Percentiles rank a stretch among this genome's conserved stretches.
These are phyloP conservation scores for Mormoops blainvillei DNA, from an alignment of 2,113 vertebrate genomes.

Conservation along the genomic window DNA sequence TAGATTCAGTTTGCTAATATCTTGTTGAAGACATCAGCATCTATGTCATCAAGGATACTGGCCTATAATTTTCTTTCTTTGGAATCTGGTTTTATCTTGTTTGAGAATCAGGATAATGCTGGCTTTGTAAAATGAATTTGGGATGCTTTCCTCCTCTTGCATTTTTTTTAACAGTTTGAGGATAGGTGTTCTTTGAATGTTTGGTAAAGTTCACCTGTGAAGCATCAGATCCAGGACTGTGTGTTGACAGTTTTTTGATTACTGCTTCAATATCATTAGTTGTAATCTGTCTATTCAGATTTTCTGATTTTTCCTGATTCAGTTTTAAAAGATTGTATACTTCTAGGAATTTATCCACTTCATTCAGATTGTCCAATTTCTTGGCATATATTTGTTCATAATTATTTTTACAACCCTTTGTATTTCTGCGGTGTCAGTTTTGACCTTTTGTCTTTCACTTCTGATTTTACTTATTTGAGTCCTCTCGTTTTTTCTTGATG, in stretches of 20 bases:
- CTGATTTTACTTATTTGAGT: neutral
- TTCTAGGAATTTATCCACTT: neutral
- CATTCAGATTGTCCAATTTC: neutral
- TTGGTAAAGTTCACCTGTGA: neutral
- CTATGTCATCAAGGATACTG: neutral
- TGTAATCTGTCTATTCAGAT: neutral
- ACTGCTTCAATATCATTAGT: neutral
- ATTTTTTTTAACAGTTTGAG: neutral
- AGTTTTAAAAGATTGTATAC: neutral
- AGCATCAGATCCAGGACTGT: neutral
- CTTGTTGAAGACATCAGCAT: neutral
- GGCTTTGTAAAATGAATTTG: neutral
- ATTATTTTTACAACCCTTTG: neutral
- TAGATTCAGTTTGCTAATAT: neutral
- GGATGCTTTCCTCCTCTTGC: neutral
- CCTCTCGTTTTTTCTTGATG: neutral
- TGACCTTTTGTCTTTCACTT: neutral
- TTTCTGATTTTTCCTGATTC: neutral
- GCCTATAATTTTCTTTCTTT: neutral
- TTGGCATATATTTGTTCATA: neutral
- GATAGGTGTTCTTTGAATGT: neutral
- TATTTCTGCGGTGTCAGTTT: neutral
- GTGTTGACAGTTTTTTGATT: neutral
- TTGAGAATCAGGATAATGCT: neutral
- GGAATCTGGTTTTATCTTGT: neutral